Conservation (phyloP, 2,888 invertebrate species). For the Myopa tessellatipennis region DNA sequence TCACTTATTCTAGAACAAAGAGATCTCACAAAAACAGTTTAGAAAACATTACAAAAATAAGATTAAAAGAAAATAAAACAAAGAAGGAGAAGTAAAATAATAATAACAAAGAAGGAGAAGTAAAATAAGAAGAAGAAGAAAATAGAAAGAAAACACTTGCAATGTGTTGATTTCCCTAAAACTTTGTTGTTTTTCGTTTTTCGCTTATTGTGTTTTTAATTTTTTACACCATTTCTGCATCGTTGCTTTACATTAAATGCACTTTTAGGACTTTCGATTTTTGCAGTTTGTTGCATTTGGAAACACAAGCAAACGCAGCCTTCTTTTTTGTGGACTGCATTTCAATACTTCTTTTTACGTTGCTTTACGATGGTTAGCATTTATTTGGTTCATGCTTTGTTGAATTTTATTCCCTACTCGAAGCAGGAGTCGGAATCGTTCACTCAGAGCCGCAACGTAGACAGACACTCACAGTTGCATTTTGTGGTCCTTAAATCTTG, state of each 20-base stretch:
- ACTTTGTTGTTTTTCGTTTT: too few species aligned
- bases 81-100: background rate
- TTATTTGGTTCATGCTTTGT: conserved; percentile 63
- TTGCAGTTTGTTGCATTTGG: conserved; percentile 10
- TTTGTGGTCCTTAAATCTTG: conserved; percentile 27
- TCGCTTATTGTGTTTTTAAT: background rate
- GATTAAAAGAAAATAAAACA: background rate
- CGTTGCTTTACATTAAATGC: background rate
- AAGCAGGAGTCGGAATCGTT: background rate
- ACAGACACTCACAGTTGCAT: conserved; percentile 8
- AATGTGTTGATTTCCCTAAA: background rate
- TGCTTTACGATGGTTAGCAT: conserved; percentile 39
- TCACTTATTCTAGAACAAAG: too few species aligned
- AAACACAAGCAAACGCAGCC: too few species aligned
- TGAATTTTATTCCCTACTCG: conserved; percentile 52
- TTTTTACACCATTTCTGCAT: background rate
- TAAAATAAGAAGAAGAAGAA: background rate
- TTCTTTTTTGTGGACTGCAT: background rate
- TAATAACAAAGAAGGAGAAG: background rate
- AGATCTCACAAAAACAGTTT: too few species aligned
- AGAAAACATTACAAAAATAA: too few species aligned
- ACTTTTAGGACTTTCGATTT: background rate
- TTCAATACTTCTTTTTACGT: background rate
- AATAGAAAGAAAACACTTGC: background rate
- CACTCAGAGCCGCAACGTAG: background rate